Percentiles rank a stretch among this genome's conserved stretches.
Evolutionary conservation across 2,888 invertebrate species (phyloP).

Genomic region (Neoaliturus tenellus): DNA sequence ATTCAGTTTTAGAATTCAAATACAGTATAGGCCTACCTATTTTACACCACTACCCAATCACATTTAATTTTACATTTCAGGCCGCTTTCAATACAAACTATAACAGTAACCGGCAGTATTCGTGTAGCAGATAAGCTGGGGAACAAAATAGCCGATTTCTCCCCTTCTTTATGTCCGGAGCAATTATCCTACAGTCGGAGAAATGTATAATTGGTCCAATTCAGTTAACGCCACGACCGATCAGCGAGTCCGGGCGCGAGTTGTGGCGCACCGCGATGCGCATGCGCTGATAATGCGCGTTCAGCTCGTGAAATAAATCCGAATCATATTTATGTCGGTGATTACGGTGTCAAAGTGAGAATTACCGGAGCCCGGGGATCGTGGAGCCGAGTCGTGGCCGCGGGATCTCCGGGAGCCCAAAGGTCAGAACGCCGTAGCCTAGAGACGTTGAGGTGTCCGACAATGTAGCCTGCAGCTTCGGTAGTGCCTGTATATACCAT

Average conservation of each 20-base stretch:
- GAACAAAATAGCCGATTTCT: background rate
- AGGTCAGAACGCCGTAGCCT: too few relatives aligned
- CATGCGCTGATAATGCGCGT: conserved; percentile 39
- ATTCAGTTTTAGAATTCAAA: too few relatives aligned
- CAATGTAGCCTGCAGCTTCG: background rate
- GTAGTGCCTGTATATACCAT: too few relatives aligned
- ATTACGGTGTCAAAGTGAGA: conserved; percentile 45
- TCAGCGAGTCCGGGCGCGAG: conserved; percentile 7
- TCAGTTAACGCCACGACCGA: conserved; percentile 50
- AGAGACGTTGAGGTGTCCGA: background rate
- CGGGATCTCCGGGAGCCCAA: background rate
- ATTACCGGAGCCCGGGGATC: conserved; percentile 32
- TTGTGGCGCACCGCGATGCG: conserved; percentile 30
- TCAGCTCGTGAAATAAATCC: conserved; percentile 44
- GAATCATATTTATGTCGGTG: conserved; percentile 49
- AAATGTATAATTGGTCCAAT: conserved; percentile 47
- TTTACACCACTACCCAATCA: too few relatives aligned
- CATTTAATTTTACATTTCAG: too few relatives aligned
- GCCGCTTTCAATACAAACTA: background rate
- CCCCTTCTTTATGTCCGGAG: background rate
- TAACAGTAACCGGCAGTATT: background rate
- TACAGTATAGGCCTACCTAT: too few relatives aligned
- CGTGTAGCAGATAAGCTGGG: background rate
- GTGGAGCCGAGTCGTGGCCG: conserved; percentile 14
- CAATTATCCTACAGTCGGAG: conserved; percentile 19